Conservation (phyloP, 37 sponge, comb jelly and placozoan species). For the Hormiphora californensis region DNA sequence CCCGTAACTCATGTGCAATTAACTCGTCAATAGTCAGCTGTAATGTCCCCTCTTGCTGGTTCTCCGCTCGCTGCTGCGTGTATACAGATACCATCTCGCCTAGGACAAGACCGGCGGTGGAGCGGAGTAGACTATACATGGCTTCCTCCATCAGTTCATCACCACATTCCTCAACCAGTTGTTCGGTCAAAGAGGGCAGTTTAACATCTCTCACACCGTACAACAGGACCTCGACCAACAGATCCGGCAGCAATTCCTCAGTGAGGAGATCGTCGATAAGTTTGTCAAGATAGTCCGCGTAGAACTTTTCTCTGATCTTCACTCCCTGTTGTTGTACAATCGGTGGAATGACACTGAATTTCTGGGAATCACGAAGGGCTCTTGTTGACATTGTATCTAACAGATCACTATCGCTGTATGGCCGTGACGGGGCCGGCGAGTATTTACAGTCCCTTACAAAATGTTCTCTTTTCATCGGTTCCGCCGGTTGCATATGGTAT, state of each 20-base stretch:
- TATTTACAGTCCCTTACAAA: constrained; percentile 17
- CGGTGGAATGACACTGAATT: background rate
- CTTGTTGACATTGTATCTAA: background rate
- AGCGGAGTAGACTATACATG: background rate
- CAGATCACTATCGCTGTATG: constrained; percentile 31
- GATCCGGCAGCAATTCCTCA: constrained; percentile 37
- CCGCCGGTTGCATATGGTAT: background rate
- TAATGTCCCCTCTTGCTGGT: background rate
- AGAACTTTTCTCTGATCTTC: constrained; percentile 11
- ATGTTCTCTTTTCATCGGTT: background rate
- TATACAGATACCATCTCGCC: background rate
- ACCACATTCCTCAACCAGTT: background rate
- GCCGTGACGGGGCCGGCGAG: background rate
- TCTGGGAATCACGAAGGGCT: background rate
- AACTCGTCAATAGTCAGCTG: background rate
- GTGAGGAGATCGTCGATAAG: constrained; percentile 13
- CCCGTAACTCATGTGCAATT: background rate
- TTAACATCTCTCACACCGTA: constrained; percentile 12
- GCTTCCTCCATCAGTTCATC: constrained; percentile 6
- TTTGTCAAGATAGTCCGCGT: background rate
- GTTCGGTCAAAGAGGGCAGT: constrained; percentile 20
- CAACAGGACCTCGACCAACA: constrained; percentile 21
- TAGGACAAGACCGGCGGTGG: background rate
- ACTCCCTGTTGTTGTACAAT: background rate
- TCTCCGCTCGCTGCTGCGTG: background rate